Evolutionary conservation across 2,113 vertebrate genomes (phyloP).

Genomic region (Emydura subglobosa): DNA sequence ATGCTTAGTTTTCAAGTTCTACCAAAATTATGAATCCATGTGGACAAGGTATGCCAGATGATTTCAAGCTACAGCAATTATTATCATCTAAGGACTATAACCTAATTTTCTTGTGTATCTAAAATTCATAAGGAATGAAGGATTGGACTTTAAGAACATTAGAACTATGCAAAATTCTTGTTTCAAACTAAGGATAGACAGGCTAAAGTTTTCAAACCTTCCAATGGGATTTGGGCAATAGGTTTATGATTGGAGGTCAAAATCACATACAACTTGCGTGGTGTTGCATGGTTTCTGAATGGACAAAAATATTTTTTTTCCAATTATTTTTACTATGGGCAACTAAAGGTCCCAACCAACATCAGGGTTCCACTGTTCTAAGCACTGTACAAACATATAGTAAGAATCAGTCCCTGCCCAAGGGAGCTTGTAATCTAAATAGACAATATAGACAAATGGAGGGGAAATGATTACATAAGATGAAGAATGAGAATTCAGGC

Average conservation of each 20-base stretch:
- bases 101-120: background rate
- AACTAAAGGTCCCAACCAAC: background rate
- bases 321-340: background rate
- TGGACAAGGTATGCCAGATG: background rate
- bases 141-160: background rate
- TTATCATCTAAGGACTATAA: background rate
- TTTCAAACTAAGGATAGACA: background rate
- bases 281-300: background rate
- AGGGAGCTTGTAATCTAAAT: background rate
- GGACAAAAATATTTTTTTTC: background rate
- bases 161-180: background rate
- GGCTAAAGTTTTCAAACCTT: background rate
- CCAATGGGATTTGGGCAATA: background rate
- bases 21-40: background rate
- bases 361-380: background rate
- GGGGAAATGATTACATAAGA: background rate
- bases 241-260: background rate
- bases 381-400: background rate
- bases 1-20: background rate
- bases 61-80: background rate
- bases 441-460: background rate
- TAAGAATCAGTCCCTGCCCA: background rate
- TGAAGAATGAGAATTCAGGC: background rate
- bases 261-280: background rate
- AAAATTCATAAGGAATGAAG: background rate